Evolutionary conservation across 1,140 invertebrate genomes (phyloP).

Genomic region (Grapholita molesta): DNA sequence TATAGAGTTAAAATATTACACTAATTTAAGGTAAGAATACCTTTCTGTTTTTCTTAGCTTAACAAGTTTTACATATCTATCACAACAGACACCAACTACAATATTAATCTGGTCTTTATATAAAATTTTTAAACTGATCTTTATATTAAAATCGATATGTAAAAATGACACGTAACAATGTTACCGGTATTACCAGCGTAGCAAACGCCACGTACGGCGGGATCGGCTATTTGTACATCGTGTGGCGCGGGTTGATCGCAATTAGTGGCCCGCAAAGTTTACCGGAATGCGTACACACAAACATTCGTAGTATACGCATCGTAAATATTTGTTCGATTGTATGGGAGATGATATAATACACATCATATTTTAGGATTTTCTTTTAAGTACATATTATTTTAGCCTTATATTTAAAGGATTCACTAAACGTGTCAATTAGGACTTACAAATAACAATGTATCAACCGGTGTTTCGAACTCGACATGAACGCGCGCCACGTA

Average conservation of each 20-base stretch:
- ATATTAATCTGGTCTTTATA: too few relatives aligned
- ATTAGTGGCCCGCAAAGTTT: conserved; percentile 60
- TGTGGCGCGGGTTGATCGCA: conserved; percentile 40
- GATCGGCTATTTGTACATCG: conserved; percentile 49
- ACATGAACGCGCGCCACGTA: conserved; percentile 15
- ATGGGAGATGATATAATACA: too few relatives aligned
- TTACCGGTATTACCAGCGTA: conserved; percentile 15
- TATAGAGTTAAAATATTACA: too few relatives aligned
- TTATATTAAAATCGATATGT: conserved; percentile 8
- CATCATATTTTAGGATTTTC: too few relatives aligned
- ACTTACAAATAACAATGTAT: not conserved
- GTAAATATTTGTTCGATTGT: too few relatives aligned
- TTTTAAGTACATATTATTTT: too few relatives aligned
- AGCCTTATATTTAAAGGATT: not conserved
- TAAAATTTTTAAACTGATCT: too few relatives aligned
- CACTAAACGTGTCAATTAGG: not conserved
- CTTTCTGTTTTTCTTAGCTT: too few relatives aligned
- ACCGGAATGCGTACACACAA: conserved; percentile 39
- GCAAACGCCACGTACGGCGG: conserved; percentile 27
- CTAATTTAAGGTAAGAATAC: too few relatives aligned
- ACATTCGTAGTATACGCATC: too few relatives aligned
- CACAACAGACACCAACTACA: too few relatives aligned
- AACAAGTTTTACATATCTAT: too few relatives aligned
- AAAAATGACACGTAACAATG: conserved; percentile 14
- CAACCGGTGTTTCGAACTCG: conserved; percentile 4